Evolutionary conservation across 2,888 invertebrate genomes (phyloP).

Genomic region (Eupithecia subumbrata): DNA sequence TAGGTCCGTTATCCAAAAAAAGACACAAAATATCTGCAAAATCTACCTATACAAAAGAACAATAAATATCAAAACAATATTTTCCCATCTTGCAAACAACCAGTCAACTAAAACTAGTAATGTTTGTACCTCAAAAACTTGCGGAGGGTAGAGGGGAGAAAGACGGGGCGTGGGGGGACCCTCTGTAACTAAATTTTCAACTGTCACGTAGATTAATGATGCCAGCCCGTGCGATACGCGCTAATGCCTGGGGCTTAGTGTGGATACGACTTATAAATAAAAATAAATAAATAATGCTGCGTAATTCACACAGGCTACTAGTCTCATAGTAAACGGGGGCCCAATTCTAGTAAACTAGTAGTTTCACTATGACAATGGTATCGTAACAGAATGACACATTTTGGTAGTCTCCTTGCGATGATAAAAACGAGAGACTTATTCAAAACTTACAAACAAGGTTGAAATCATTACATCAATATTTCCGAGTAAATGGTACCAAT

Average conservation of each 20-base stretch:
- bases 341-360: too few relatives aligned
- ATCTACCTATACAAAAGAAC: neutral
- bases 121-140: constrained; percentile 70
- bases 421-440: too few relatives aligned
- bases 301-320: too few relatives aligned
- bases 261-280: constrained; percentile 61
- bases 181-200: constrained; percentile 85
- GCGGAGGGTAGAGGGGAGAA: constrained; percentile 56
- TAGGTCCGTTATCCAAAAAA: neutral
- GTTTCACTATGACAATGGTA: too few relatives aligned
- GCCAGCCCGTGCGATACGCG: constrained; percentile 84
- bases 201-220: constrained; percentile 85
- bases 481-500: too few relatives aligned
- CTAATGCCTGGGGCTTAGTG: constrained; percentile 74
- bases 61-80: neutral
- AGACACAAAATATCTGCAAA: too few relatives aligned
- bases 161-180: constrained; percentile 63
- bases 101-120: constrained; percentile 40
- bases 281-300: neutral
- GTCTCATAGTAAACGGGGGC: too few relatives aligned
- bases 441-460: too few relatives aligned
- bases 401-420: too few relatives aligned
- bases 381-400: too few relatives aligned
- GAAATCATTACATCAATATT: too few relatives aligned
- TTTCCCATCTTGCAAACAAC: constrained; percentile 42